phyloP scores from a whole-genome alignment of 2,888 invertebrate species.

The Oscheius sp. region DNA sequence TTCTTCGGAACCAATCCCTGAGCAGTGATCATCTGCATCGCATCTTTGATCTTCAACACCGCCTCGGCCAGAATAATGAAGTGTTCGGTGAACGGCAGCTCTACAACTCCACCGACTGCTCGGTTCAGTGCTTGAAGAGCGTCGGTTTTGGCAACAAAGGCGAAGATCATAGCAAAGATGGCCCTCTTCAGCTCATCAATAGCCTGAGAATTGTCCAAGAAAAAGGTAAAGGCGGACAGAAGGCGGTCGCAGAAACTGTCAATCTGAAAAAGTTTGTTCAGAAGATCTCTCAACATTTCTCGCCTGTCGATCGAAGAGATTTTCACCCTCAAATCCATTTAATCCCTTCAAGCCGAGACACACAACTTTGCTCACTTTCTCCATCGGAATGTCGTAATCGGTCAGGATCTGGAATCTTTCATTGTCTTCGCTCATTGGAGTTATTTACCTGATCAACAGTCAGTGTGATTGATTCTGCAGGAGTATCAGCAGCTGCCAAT shows the following conservation, averaged over 20 bases:
- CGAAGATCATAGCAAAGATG: slow-evolving; percentile 48
- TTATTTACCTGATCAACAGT: slow-evolving; percentile 38
- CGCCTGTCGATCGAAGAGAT: slow-evolving; percentile 34
- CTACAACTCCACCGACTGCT: slow-evolving; percentile 48
- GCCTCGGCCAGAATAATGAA: slow-evolving; percentile 56
- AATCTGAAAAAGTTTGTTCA: slow-evolving; percentile 27
- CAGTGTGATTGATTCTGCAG: slow-evolving; percentile 33
- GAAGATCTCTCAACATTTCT: not conserved
- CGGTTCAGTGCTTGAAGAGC: slow-evolving; percentile 31
- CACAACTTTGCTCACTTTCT: slow-evolving; percentile 51
- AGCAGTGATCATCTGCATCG: slow-evolving; percentile 36
- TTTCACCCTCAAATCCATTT: slow-evolving; percentile 9
- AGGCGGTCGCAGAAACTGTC: slow-evolving; percentile 25
- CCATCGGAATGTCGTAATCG: slow-evolving; percentile 52
- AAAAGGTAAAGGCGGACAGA: slow-evolving; percentile 20
- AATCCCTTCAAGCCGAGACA: slow-evolving; percentile 41
- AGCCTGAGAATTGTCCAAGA: slow-evolving; percentile 22
- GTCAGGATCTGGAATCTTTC: slow-evolving; percentile 42
- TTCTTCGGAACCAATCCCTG: slow-evolving; percentile 13
- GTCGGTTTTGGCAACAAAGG: slow-evolving; percentile 48
- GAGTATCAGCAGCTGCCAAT: slow-evolving; percentile 16
- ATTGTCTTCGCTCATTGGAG: not conserved
- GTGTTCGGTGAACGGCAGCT: slow-evolving; percentile 58
- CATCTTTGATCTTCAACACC: slow-evolving; percentile 45
- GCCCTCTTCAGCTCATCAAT: slow-evolving; percentile 42